These are phyloP conservation scores for Fulica atra DNA, from an alignment of 2,113 vertebrate genomes.

Conservation along the genomic window DNA sequence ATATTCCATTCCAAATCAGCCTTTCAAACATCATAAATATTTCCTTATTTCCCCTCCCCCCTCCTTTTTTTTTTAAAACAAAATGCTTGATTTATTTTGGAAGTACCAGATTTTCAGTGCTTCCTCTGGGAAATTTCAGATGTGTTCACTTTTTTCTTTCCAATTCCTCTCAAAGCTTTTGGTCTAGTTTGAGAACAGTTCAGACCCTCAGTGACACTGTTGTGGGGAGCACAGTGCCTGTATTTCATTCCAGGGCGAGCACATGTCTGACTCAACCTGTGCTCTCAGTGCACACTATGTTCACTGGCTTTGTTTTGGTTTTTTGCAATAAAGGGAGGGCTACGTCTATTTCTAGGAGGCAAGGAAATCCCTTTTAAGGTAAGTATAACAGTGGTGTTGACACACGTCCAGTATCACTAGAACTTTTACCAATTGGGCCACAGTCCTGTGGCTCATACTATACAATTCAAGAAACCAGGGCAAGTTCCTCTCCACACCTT, in stretches of 20 bases:
- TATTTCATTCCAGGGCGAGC: not conserved
- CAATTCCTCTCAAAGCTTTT: not conserved
- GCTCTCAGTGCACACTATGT: not conserved
- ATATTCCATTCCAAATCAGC: not conserved
- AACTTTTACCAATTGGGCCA: not conserved
- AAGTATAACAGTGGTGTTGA: slow-evolving; percentile 56
- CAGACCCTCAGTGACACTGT: fast-evolving
- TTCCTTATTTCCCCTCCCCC: not conserved
- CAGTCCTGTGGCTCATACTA: not conserved
- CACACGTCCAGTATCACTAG: not conserved
- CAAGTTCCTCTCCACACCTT: not conserved
- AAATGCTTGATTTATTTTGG: not conserved
- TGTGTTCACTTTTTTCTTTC: not conserved
- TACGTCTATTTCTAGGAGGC: slow-evolving; percentile 58
- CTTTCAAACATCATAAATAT: not conserved
- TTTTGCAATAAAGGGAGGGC: slow-evolving; percentile 63
- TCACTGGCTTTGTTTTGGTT: slow-evolving; percentile 15
- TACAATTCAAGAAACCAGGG: slow-evolving; percentile 8
- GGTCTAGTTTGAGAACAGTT: not conserved
- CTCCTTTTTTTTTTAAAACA: no score
- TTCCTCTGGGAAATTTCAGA: not conserved
- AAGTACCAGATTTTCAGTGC: not conserved
- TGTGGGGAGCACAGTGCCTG: not conserved
- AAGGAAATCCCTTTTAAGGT: slow-evolving; percentile 45
- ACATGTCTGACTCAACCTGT: not conserved